Base-by-base conservation (phyloP, 2,113 vertebrate species). In the Pseudonaja textilis region DNA sequence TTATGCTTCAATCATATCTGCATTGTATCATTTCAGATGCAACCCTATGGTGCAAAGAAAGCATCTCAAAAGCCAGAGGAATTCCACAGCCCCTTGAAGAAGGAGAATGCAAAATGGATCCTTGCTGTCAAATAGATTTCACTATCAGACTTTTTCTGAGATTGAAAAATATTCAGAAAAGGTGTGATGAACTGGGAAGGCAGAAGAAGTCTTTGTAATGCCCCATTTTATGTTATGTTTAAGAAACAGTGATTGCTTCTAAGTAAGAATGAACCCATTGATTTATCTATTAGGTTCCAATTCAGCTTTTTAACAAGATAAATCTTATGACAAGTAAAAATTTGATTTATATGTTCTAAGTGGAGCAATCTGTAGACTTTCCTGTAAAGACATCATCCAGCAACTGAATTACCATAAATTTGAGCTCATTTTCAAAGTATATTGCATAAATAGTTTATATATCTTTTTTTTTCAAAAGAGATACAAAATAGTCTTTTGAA, bases 381-480 rank as follows among this genome's bases (percentile, higher is more conserved):
- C 26, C 0, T 54, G 39, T 0, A 5, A 88, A 89, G 14, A 20
- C n/a, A 56, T 88, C 55, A 34, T 87, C 18, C n/a, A 87, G 29
- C 25, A 0, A 89, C 7, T 11, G 55, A 89, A 11, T 88, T 88
- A 91, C 29, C 74, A 85, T 88, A 92, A 56, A 18, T 18, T 42
- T 92, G 22, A 85, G 39, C 64, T 92, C 91, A 94, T 95, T 89
- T 45, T 69, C 69, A 52, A 56, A 95, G 93, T 92, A 93, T 54
- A 89, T 11, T 1, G 4, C 86, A 92, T 93, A 92, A 96, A 93
- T 93, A 96, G 95, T 97, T 95, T 90, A 94, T 2, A 91, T 0
- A 25, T 14, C 91, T 88, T 93, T 93, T n/a, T 94, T 87, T 91
- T 56, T 42, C 6, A 54, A 42, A 93, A 55, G 94, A 2, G 8